Conservation (phyloP, 1,140 invertebrate species). For the Caerostris darwini region DNA sequence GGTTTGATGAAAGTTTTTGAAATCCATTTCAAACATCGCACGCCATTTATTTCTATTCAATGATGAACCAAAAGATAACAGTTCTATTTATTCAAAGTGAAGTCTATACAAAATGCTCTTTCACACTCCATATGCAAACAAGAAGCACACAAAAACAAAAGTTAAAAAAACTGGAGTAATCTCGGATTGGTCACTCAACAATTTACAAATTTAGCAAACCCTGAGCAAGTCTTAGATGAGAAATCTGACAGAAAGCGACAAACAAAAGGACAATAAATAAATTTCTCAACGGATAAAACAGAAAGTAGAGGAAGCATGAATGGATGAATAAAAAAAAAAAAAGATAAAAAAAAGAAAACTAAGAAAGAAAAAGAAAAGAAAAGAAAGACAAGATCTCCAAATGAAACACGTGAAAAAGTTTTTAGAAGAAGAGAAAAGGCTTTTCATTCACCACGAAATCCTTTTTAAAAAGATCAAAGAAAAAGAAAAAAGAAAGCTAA, state of each 20-base stretch:
- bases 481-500: background rate
- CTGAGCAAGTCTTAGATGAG: background rate
- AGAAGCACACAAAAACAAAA: background rate
- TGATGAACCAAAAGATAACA: too few relatives aligned
- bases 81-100: too few relatives aligned
- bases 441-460: conserved; percentile 40
- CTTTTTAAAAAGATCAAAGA: background rate
- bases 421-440: background rate
- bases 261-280: conserved; percentile 53
- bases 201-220: background rate
- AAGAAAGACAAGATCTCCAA: background rate
- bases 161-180: background rate
- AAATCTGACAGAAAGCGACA: background rate
- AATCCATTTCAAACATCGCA: too few relatives aligned
- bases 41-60: too few relatives aligned
- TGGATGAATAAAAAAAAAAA: background rate
- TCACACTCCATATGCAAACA: too few relatives aligned
- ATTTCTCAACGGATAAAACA: background rate
- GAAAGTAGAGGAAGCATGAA: conserved; percentile 7
- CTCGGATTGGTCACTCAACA: conserved; percentile 37
- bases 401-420: conserved; percentile 40
- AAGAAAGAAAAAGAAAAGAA: background rate
- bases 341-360: background rate
- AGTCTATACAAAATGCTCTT: too few relatives aligned
- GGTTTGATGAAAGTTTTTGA: too few relatives aligned